These are phyloP conservation scores for Laothoe populi DNA, from an alignment of 2,888 invertebrate species.

Conservation along the genomic window DNA sequence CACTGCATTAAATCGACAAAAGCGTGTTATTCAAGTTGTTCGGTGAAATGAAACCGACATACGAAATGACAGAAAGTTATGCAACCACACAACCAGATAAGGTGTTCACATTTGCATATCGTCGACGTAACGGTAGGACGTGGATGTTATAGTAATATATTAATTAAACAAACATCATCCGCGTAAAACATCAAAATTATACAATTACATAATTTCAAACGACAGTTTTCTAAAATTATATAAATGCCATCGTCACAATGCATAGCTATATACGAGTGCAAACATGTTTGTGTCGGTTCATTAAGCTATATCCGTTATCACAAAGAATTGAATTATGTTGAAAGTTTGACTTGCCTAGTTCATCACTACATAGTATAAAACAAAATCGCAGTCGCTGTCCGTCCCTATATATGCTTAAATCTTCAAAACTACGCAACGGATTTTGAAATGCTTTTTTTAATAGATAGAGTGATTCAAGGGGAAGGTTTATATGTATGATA, in stretches of 20 bases:
- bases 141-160: background rate
- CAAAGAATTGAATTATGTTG: constrained; percentile 57
- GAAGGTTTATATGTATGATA: too few relatives aligned
- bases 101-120: constrained; percentile 16
- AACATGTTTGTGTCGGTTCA: background rate
- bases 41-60: constrained; percentile 5
- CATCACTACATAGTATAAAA: too few relatives aligned
- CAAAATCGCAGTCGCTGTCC: too few relatives aligned
- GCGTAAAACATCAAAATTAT: background rate
- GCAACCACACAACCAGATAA: constrained; percentile 2
- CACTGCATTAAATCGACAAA: constrained; percentile 13
- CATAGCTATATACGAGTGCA: background rate
- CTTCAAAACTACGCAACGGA: too few relatives aligned
- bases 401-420: too few relatives aligned
- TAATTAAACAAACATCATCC: constrained; percentile 4
- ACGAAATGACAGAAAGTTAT: constrained; percentile 14
- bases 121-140: constrained; percentile 5
- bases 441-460: too few relatives aligned
- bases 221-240: constrained; percentile 13
- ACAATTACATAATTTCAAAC: background rate
- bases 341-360: constrained; percentile 61
- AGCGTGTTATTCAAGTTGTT: constrained; percentile 20
- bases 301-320: constrained; percentile 41
- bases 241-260: background rate
- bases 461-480: too few relatives aligned